Evolutionary conservation across 2,113 vertebrate species (phyloP).

Genomic region (Eulacestoma nigropectus): DNA sequence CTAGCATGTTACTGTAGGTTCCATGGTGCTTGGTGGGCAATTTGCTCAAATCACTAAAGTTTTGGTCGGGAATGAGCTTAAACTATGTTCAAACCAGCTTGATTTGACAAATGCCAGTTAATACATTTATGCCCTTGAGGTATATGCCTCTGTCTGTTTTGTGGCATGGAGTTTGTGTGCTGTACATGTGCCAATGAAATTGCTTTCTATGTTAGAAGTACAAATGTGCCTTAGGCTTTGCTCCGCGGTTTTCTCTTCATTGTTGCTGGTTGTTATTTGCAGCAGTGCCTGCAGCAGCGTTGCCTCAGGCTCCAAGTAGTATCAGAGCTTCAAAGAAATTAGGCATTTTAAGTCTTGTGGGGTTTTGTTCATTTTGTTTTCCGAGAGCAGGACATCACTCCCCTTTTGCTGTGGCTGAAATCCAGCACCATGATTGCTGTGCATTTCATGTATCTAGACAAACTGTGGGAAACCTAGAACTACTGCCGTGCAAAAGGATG

Average conservation of each 20-base stretch:
- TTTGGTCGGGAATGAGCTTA: neutral
- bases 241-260: neutral
- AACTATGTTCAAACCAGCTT: neutral
- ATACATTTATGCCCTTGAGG: neutral
- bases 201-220: neutral
- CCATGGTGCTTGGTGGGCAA: neutral
- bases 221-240: neutral
- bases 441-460: neutral
- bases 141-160: neutral
- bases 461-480: neutral
- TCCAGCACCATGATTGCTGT: neutral
- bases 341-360: neutral
- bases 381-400: neutral
- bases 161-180: neutral
- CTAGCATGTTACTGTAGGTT: neutral
- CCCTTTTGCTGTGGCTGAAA: neutral
- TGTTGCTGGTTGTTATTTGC: neutral
- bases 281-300: neutral
- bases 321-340: neutral
- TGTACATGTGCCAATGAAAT: neutral
- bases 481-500: neutral
- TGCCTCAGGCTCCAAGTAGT: neutral
- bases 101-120: constrained; percentile 11
- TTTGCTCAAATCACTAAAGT: neutral
- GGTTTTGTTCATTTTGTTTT: neutral